Evolutionary conservation across 2,888 invertebrate species (phyloP).

Genomic region (Phaonia tiefii): DNA sequence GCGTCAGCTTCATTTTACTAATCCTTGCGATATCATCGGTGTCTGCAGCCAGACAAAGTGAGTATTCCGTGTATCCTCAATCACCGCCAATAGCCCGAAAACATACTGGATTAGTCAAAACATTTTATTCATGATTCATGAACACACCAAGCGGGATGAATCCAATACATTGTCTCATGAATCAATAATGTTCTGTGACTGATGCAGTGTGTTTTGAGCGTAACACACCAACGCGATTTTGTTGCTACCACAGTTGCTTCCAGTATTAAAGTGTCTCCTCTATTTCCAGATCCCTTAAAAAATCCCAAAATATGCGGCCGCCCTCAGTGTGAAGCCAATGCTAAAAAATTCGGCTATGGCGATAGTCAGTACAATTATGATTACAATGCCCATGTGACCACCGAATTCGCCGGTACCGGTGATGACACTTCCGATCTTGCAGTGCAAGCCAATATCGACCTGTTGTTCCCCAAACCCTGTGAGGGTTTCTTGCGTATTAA

Average conservation of each 20-base stretch:
- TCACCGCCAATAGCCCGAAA: no score
- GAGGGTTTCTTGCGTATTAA: conserved; percentile 86
- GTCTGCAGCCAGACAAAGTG: conserved; percentile 32
- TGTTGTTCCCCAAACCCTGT: conserved; percentile 87
- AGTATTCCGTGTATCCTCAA: no score
- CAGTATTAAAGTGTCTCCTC: no score
- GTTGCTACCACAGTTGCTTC: neutral
- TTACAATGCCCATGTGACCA: conserved; percentile 87
- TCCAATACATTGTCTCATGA: no score
- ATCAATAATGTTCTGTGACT: no score
- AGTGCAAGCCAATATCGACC: conserved; percentile 82
- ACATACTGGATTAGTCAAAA: no score
- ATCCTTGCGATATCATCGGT: conserved; percentile 34
- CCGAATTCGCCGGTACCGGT: conserved; percentile 86
- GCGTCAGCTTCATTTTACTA: conserved; percentile 45
- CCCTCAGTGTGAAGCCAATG: conserved; percentile 83
- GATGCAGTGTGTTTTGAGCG: no score
- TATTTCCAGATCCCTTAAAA: conserved; percentile 85
- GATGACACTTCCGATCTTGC: conserved; percentile 87
- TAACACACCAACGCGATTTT: no score
- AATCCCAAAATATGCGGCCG: conserved; percentile 87
- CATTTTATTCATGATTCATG: no score
- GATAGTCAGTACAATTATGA: conserved; percentile 84
- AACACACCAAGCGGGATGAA: no score
- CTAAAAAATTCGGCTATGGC: conserved; percentile 78